Percentiles rank a stretch among this genome's conserved stretches.
phyloP scores from a whole-genome alignment of 2,113 vertebrate genomes.

The Sturnira hondurensis region DNA sequence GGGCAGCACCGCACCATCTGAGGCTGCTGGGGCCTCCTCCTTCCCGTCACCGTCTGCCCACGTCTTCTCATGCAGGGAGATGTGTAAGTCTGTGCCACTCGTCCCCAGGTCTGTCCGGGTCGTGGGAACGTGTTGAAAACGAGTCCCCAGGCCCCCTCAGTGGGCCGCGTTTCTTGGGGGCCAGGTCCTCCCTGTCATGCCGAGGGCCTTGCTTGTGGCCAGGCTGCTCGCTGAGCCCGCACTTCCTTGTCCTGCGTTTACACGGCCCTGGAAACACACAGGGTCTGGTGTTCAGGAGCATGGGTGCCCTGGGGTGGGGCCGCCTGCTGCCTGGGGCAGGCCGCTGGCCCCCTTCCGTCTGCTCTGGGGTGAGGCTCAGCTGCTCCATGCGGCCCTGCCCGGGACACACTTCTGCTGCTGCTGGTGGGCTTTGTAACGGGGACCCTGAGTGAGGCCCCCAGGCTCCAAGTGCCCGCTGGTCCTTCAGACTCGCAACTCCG shows the following conservation, averaged over 20 bases:
- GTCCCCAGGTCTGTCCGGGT: neutral
- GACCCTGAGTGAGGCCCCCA: neutral
- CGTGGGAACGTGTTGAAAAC: neutral
- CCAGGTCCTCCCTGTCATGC: neutral
- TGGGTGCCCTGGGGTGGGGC: too few relatives aligned
- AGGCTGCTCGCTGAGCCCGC: neutral
- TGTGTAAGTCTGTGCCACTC: neutral
- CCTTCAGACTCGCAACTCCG: neutral
- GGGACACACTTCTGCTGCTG: too few relatives aligned
- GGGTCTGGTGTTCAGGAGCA: neutral
- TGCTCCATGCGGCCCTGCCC: neutral
- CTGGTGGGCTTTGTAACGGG: neutral
- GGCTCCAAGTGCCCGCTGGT: neutral
- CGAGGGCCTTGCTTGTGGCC: neutral
- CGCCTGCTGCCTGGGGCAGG: rapidly evolving
- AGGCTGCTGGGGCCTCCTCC: too few relatives aligned
- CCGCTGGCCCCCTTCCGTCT: neutral
- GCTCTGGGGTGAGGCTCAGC: rapidly evolving
- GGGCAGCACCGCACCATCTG: too few relatives aligned
- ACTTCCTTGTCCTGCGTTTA: neutral
- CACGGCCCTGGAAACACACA: neutral
- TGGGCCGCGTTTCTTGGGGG: neutral
- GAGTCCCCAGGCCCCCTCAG: neutral
- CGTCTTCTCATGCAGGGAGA: neutral
- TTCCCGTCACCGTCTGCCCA: neutral